Percentiles rank a stretch among this genome's conserved stretches.
These are phyloP conservation scores for Gavia stellata DNA, from an alignment of 2,113 vertebrate species.

Conservation along the genomic window DNA sequence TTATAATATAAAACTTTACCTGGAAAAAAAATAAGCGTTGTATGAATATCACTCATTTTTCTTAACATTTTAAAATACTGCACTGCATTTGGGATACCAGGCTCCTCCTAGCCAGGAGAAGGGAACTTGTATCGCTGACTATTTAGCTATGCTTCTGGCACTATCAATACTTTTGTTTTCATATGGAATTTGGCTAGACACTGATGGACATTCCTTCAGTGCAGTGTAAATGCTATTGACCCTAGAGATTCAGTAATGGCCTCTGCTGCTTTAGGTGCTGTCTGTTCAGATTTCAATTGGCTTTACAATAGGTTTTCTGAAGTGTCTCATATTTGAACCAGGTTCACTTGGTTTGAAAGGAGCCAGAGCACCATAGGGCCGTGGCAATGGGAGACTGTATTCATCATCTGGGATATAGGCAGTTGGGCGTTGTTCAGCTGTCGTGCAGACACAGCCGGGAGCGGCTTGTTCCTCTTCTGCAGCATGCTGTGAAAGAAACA, in stretches of 20 bases:
- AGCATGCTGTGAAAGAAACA: conserved; percentile 59
- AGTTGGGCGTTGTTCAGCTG: conserved; percentile 77
- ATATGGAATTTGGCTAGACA: neutral
- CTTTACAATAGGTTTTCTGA: conserved; percentile 77
- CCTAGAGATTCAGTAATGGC: neutral
- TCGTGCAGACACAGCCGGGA: conserved; percentile 66
- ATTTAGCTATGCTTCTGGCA: neutral
- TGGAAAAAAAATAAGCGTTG: neutral
- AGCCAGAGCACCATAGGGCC: conserved; percentile 77
- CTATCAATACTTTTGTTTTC: neutral
- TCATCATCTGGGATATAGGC: conserved; percentile 74
- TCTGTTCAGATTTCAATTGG: conserved; percentile 73
- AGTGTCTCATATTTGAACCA: conserved; percentile 77
- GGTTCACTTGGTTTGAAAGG: conserved; percentile 82
- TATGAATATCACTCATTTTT: neutral
- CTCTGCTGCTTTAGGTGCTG: neutral
- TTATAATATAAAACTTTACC: conserved; percentile 19
- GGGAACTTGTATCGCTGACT: neutral
- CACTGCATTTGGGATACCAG: neutral
- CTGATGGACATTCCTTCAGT: neutral
- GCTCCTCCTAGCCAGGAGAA: neutral
- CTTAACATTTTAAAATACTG: neutral
- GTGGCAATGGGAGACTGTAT: conserved; percentile 73
- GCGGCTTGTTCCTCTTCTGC: conserved; percentile 68
- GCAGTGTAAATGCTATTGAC: neutral